These are phyloP conservation scores for Rafetus swinhoei DNA, from an alignment of 2,113 vertebrate species.

Conservation along the genomic window DNA sequence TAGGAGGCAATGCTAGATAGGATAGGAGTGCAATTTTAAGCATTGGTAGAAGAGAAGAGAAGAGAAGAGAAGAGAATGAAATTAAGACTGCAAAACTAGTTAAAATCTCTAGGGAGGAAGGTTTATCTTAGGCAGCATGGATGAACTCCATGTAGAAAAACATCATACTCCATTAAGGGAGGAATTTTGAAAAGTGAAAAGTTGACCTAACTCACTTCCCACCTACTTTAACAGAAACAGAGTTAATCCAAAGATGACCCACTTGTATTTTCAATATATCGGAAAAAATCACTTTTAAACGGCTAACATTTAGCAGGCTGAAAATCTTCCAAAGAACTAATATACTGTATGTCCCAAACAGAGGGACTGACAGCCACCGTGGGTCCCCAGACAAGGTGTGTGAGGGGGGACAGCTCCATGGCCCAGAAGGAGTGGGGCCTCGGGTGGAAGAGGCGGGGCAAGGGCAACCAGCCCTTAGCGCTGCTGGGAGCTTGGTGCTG, in stretches of 20 bases:
- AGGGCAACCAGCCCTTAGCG: no score
- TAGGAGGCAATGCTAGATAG: background rate
- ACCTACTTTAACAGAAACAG: background rate
- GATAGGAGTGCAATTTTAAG: background rate
- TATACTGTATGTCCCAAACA: background rate
- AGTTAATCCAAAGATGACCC: background rate
- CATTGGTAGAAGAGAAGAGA: background rate
- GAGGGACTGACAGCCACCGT: no score
- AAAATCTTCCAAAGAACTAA: background rate
- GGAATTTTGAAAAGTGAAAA: background rate
- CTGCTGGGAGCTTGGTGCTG: no score
- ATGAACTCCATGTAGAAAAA: background rate
- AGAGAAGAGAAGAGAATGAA: background rate
- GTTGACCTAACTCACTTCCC: background rate
- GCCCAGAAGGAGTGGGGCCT: no score
- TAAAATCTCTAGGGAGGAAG: background rate
- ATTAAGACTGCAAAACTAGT: background rate
- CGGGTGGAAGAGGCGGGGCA: no score
- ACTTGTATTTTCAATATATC: background rate
- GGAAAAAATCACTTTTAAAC: conserved; percentile 6
- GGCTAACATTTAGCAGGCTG: background rate
- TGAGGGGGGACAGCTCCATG: no score
- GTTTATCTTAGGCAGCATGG: background rate
- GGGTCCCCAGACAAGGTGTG: no score
- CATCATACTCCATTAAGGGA: background rate